A percentile compares a stretch with the other conserved stretches of the same genome.
These are phyloP conservation scores for Canis aureus DNA, from an alignment of 2,113 vertebrate genomes.

Conservation along the genomic window DNA sequence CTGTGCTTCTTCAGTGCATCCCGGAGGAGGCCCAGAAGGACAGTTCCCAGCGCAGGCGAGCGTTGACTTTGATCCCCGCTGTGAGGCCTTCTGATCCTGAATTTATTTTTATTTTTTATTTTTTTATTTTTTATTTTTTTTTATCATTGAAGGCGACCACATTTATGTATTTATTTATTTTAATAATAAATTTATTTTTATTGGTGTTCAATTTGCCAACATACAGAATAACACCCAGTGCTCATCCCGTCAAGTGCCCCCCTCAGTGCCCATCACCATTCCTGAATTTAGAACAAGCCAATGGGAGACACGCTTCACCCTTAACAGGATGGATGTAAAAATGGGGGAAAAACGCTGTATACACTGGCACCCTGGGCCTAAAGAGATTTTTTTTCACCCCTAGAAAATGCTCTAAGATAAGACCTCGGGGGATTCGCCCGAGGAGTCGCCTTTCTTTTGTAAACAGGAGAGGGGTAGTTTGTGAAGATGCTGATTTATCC, in stretches of 20 bases:
- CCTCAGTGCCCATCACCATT: too few species aligned
- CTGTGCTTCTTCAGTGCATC: not conserved
- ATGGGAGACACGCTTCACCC: rapidly evolving
- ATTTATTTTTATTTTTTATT: not conserved
- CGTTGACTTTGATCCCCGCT: too few species aligned
- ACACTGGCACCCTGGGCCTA: not conserved
- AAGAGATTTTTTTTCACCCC: not conserved
- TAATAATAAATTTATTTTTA: too few species aligned
- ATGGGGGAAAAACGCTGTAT: not conserved
- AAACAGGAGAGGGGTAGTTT: not conserved
- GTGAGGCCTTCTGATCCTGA: not conserved
- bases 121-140: too few species aligned
- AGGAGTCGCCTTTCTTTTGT: not conserved
- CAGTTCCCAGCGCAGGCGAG: rapidly evolving
- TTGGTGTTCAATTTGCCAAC: too few species aligned
- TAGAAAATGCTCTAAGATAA: not conserved
- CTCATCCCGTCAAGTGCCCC: too few species aligned
- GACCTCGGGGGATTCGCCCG: not conserved
- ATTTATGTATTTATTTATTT: too few species aligned
- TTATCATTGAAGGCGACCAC: too few species aligned
- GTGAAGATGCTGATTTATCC: not conserved
- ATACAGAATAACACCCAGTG: too few species aligned
- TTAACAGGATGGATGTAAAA: not conserved
- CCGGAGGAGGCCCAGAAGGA: not conserved
- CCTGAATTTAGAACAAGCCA: not conserved